Base-by-base conservation (phyloP, 2,113 vertebrate genomes). In the Acrocephalus kingi region DNA sequence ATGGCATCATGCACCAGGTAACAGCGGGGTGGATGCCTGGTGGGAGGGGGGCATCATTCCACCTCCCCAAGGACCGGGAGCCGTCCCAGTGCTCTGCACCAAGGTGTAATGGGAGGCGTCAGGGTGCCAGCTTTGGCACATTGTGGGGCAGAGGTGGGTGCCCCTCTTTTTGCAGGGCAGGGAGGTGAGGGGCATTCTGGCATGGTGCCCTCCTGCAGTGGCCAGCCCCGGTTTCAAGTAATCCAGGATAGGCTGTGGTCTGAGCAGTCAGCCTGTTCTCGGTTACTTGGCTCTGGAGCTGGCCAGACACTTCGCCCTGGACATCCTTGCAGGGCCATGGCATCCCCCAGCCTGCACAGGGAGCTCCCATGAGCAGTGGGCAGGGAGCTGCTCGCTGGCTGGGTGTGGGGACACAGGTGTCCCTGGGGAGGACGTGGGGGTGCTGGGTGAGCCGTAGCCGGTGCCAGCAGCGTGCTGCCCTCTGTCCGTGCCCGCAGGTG, bases 201-300 rank as follows among this genome's bases (percentile, higher is more conserved):
- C 6, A 1, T 6, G 2, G 18, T 46, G 41, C 51, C 35, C 46
- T 43, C 41, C 58, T 92, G 28, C 48, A 66, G 87, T 66, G 98
- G 98, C 98, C 89, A 98, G 98, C 84, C 98, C 99, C 98, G 87
- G 98, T 95, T 99, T 99, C 99, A 99, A 99, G 99, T 99, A 99
- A 99, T 99, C 99, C 99, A 99, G 99, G 99, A 99, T 99, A 99
- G 99, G 99, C 98, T 99, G 99, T 99, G 98, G 93, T 97, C 97
- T 98, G 97, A 96, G 94, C 97, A 97, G 96, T 98, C 98, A 98
- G 99, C 99, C 99, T 99, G 98, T 99, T 99, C 99, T 95, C 89
- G 99, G 99, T 98, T 98, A 99, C 99, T 99, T 99, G 99, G 99
- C 97, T 98, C 98, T 95, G 98, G 99, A 98, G 98, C 96, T 37